Base-by-base conservation (phyloP, 2,888 invertebrate species). In the Nomada lathburiana region DNA sequence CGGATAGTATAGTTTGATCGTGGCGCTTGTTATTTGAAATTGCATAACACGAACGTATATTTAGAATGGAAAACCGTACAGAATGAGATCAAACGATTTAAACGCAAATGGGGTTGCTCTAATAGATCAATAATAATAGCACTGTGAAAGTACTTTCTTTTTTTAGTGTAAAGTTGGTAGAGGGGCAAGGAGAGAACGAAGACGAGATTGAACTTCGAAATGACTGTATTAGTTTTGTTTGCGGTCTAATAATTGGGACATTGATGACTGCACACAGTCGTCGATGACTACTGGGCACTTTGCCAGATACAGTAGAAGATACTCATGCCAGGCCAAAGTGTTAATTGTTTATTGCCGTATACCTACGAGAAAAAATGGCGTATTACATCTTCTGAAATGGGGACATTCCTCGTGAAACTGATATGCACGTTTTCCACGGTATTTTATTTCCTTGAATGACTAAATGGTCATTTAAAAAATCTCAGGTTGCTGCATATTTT, bases 261-360 rank as follows among this genome's bases (percentile, higher is more conserved):
- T 18, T 11, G 23, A 57, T 57, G 42, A 57, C 18, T n/a, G 16
- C 18, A 23, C 16, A 42, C 11, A 11, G 44, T 18, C 18, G n/a
- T n/a, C 52, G 20, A 50, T 29, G 62, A 29, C 26, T 55, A 63
- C n/a, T 53, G 73, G 83, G 76, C 83, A 76, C 29, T 71, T 62
- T 52, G 81, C 83, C 83, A 84, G 79, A 84, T 82, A 78, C 70
- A 62, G 67, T 64, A 67, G 16, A 52, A 77, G 62, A 82, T 78
- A 75, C 57, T 76, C 57, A 76, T 76, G 59, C 26, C 76, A 62
- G 47, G 70, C 83, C 80, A 83, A 82, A 82, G 68, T 68, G 76
- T 76, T 86, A 76, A 77, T 86, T 82, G 76, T 88, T 85, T 80
- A 82, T 82, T 75, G 68, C 57, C 29, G 26, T n/a, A 42, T 57